phyloP scores from a whole-genome alignment of 1,140 invertebrate genomes.

The Maconellicoccus hirsutus region DNA sequence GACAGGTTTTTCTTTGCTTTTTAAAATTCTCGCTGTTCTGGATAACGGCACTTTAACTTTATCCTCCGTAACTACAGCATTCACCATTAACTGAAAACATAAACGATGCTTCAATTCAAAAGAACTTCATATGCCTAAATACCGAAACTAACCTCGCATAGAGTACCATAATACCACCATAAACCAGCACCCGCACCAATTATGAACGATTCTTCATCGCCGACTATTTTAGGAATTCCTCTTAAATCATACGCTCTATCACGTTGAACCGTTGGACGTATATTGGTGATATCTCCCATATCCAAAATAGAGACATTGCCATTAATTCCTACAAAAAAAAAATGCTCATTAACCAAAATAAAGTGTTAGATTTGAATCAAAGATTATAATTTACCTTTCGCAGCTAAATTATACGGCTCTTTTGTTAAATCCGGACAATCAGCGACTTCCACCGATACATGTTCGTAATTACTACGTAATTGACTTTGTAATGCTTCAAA shows the following conservation, averaged over 20 bases:
- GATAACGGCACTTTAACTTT: constrained; percentile 41
- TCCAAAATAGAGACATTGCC: constrained; percentile 65
- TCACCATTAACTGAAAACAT: neutral
- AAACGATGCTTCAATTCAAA: too few species aligned
- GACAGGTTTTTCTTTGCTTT: constrained; percentile 37
- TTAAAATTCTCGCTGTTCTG: neutral
- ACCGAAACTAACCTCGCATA: constrained; percentile 64
- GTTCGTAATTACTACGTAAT: constrained; percentile 54
- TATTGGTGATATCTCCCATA: constrained; percentile 68
- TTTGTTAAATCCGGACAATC: constrained; percentile 73
- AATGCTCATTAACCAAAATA: too few species aligned
- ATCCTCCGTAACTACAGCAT: neutral
- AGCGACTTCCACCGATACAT: constrained; percentile 57
- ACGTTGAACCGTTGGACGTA: constrained; percentile 59
- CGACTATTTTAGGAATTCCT: constrained; percentile 39
- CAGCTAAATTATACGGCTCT: constrained; percentile 61
- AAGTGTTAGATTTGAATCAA: neutral
- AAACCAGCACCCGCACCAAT: constrained; percentile 86
- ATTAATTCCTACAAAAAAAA: constrained; percentile 48
- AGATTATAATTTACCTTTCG: constrained; percentile 45
- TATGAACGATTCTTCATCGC: constrained; percentile 49
- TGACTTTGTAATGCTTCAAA: constrained; percentile 56
- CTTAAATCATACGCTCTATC: constrained; percentile 71
- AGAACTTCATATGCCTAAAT: too few species aligned
- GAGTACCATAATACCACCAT: constrained; percentile 56